These are phyloP conservation scores for Otus scops DNA, from an alignment of 2,797 vertebrate species.

Conservation along the genomic window DNA sequence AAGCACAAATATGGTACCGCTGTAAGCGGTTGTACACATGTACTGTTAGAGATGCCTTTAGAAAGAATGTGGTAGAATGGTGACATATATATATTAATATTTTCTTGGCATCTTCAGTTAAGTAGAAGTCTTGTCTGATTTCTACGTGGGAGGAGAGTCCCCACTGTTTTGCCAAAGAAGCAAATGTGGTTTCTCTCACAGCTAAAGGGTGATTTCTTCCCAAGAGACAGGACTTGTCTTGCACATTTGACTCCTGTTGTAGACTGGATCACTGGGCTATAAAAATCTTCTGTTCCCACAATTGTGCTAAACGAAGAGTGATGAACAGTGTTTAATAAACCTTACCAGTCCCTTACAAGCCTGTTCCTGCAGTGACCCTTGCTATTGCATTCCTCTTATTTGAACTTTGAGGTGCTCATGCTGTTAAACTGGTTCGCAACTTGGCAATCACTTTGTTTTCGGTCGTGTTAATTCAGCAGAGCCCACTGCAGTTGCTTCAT, in stretches of 20 bases:
- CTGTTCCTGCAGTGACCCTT: conserved; percentile 58
- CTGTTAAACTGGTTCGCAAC: conserved; percentile 53
- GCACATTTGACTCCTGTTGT: conserved; percentile 23
- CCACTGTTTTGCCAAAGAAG: not conserved
- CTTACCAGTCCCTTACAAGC: conserved; percentile 38
- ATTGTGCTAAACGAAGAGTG: conserved; percentile 19
- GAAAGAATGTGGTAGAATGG: not conserved
- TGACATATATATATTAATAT: not conserved
- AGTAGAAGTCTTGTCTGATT: conserved; percentile 2
- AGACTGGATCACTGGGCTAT: conserved; percentile 36
- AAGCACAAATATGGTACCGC: not conserved
- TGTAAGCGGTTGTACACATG: not conserved
- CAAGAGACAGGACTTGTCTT: conserved; percentile 51
- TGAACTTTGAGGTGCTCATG: not conserved
- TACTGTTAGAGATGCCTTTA: not conserved
- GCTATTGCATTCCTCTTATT: conserved; percentile 35
- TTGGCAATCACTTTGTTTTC: not conserved
- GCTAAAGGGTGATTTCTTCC: conserved; percentile 35
- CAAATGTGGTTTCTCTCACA: conserved; percentile 48
- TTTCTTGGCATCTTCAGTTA: not conserved
- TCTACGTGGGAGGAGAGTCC: conserved; percentile 1
- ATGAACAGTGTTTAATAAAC: conserved; percentile 56
- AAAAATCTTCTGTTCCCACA: conserved; percentile 59
- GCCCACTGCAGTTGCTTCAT: not conserved
- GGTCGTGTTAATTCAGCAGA: not conserved